phyloP scores from a whole-genome alignment of 2,113 vertebrate genomes.

The Vulpes ferrilata region DNA sequence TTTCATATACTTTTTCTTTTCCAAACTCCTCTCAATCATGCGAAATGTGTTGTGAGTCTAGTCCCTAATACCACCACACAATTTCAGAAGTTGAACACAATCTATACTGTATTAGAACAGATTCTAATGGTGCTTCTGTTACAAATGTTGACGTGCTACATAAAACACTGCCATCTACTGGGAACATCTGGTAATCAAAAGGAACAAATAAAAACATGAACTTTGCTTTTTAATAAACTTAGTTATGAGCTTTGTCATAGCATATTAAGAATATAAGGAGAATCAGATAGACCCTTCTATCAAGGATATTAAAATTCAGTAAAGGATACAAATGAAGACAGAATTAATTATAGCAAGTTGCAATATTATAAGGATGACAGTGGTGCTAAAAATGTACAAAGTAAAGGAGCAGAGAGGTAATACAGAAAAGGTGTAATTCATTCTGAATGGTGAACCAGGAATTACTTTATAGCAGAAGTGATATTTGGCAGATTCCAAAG shows the following conservation, averaged over 20 bases:
- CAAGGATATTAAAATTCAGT: not conserved
- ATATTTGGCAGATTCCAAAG: not conserved
- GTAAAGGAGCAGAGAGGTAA: not conserved
- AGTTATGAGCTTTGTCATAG: not conserved
- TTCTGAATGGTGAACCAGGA: not conserved
- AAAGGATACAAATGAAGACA: not conserved
- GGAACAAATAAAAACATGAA: slow-evolving; percentile 17
- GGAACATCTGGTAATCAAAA: slow-evolving; percentile 33
- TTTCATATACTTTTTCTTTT: slow-evolving; percentile 10
- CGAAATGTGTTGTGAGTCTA: not conserved
- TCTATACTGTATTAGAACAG: not conserved
- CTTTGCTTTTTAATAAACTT: not conserved
- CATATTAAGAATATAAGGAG: not conserved
- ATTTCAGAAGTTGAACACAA: slow-evolving; percentile 32
- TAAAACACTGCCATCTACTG: slow-evolving; percentile 74
- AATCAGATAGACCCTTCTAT: not conserved
- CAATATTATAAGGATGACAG: slow-evolving; percentile 2
- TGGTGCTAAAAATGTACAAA: not conserved
- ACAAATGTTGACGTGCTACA: not conserved
- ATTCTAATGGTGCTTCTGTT: not conserved
- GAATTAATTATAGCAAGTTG: not conserved
- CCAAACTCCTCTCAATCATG: not conserved
- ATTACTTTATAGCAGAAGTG: not conserved
- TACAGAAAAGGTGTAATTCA: not conserved
- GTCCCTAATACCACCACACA: not conserved